phyloP scores from a whole-genome alignment of 1,140 invertebrate genomes.

The Psix sp. region DNA sequence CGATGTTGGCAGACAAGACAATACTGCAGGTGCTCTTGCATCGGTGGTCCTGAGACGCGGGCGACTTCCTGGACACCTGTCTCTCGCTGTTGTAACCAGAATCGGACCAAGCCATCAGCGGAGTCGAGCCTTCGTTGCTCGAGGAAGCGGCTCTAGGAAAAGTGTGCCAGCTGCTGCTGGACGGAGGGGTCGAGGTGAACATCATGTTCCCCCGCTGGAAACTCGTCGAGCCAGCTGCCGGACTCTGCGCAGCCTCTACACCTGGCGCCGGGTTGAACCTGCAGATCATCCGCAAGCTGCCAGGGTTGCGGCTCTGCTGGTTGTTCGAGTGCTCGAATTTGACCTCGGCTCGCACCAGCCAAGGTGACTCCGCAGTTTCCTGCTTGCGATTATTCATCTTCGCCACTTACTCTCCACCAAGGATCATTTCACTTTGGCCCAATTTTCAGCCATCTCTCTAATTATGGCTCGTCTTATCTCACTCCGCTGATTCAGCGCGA shows the following conservation, averaged over 20 bases:
- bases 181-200: constrained; percentile 77
- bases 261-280: constrained; percentile 70
- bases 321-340: constrained; percentile 75
- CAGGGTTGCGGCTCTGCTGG: constrained; percentile 59
- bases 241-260: not conserved
- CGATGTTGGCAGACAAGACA: constrained; percentile 76
- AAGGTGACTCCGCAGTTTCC: constrained; percentile 71
- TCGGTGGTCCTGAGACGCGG: constrained; percentile 70
- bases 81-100: constrained; percentile 78
- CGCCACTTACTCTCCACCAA: not conserved
- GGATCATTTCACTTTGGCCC: not conserved
- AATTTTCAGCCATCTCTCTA: constrained; percentile 11
- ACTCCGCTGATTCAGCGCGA: constrained; percentile 40
- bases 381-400: constrained; percentile 52
- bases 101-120: constrained; percentile 63
- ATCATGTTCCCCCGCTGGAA: constrained; percentile 78
- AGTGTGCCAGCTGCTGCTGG: constrained; percentile 56
- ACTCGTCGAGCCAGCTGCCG: constrained; percentile 56
- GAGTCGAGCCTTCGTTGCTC: constrained; percentile 34
- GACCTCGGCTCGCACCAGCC: constrained; percentile 81
- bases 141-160: constrained; percentile 58
- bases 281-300: constrained; percentile 77
- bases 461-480: constrained; percentile 45
- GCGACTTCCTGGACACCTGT: constrained; percentile 69
- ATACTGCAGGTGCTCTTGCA: constrained; percentile 85